phyloP scores from a whole-genome alignment of 2,113 vertebrate species.

The Xyrauchen texanus region DNA sequence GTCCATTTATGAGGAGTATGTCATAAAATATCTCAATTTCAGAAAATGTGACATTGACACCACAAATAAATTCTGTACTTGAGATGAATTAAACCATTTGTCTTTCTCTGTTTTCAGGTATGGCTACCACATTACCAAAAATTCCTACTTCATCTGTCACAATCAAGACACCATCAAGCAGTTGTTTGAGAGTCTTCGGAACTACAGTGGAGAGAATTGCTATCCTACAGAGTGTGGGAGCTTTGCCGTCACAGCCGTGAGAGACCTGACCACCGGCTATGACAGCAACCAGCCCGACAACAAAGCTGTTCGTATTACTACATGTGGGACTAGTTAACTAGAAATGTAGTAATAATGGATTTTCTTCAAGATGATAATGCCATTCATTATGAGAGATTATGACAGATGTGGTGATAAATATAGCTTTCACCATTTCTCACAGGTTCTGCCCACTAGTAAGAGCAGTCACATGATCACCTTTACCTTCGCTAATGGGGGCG shows the following conservation, averaged over 20 bases:
- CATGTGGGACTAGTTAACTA: neutral
- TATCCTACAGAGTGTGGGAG: conserved; percentile 87
- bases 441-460: conserved; percentile 91
- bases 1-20: conserved; percentile 90
- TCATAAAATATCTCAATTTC: neutral
- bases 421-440: conserved; percentile 26
- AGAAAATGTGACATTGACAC: too few species aligned
- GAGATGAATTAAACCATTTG: neutral
- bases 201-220: conserved; percentile 77
- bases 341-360: neutral
- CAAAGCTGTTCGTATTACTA: conserved; percentile 82
- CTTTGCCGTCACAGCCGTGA: conserved; percentile 82
- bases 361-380: too few species aligned
- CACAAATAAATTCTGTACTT: too few species aligned
- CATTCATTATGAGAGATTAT: too few species aligned
- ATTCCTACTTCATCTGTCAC: conserved; percentile 96
- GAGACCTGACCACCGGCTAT: conserved; percentile 93
- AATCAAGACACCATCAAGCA: conserved; percentile 81
- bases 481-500: conserved; percentile 89
- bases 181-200: conserved; percentile 88
- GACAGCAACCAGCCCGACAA: conserved; percentile 86
- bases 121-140: conserved; percentile 91
- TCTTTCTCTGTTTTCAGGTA: conserved; percentile 75
- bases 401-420: neutral
- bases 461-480: conserved; percentile 99